Evolutionary conservation across 1,140 invertebrate species (phyloP).

Genomic region (Cyclargus thomasi): DNA sequence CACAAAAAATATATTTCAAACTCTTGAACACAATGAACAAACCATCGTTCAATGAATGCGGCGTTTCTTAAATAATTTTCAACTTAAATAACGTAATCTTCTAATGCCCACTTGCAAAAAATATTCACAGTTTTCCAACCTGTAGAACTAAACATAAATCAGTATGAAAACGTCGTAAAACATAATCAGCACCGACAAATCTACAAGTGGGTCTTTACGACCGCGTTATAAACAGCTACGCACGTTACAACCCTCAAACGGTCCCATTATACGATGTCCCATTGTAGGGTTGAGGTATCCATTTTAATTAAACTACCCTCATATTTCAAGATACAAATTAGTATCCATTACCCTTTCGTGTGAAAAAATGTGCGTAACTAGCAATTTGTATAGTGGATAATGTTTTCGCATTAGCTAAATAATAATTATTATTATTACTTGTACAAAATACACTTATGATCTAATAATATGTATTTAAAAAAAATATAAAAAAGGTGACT

Average conservation of each 20-base stretch:
- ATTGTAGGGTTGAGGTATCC: background rate
- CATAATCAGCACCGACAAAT: background rate
- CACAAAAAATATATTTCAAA: no score
- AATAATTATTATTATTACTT: no score
- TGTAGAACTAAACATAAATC: background rate
- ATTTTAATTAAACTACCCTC: background rate
- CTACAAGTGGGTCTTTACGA: background rate
- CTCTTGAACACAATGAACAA: no score
- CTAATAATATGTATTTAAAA: no score
- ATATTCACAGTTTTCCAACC: background rate
- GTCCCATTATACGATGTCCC: background rate
- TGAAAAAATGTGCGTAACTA: background rate
- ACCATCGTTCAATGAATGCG: no score
- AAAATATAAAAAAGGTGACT: no score
- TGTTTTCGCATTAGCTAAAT: no score
- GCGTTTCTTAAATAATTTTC: no score
- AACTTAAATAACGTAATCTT: no score
- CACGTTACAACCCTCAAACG: background rate
- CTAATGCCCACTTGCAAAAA: no score
- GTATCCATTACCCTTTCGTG: background rate
- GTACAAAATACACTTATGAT: no score
- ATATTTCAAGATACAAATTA: background rate
- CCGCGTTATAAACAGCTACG: background rate
- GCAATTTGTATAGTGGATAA: no score
- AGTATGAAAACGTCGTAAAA: background rate